Conservation (phyloP, 2,113 vertebrate species). For the Seriola dumerili region DNA sequence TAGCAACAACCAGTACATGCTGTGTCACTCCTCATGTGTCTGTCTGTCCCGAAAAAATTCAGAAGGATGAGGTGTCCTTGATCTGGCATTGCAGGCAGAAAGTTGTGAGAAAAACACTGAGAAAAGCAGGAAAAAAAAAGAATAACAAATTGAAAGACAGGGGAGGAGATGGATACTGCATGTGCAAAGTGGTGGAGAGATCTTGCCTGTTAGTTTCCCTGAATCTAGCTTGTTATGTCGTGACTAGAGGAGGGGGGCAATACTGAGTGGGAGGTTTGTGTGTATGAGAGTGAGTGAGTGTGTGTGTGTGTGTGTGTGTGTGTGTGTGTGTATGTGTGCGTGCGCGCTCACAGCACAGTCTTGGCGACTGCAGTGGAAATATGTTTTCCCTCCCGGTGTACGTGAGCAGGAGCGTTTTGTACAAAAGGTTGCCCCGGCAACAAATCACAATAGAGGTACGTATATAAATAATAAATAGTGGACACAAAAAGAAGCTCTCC, state of each 20-base stretch:
- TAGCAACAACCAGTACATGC: slow-evolving; percentile 41
- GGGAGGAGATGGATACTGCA: slow-evolving; percentile 4
- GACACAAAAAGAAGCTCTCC: slow-evolving; percentile 72
- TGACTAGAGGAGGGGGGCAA: slow-evolving; percentile 62
- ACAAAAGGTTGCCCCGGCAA: slow-evolving; percentile 73
- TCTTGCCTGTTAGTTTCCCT: slow-evolving; percentile 42
- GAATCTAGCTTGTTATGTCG: slow-evolving; percentile 57
- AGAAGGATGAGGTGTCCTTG: slow-evolving; percentile 68
- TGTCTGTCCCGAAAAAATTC: slow-evolving; percentile 32
- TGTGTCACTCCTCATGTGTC: slow-evolving; percentile 17
- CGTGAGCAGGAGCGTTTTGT: slow-evolving; percentile 59
- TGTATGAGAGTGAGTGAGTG: slow-evolving; percentile 48
- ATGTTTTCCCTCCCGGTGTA: slow-evolving; percentile 69
- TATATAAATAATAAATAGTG: slow-evolving; percentile 79
- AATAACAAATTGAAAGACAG: slow-evolving; percentile 26
- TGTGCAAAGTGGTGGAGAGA: slow-evolving; percentile 31
- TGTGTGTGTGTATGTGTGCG: slow-evolving; percentile 43
- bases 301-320: slow-evolving; percentile 34
- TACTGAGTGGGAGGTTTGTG: slow-evolving; percentile 53
- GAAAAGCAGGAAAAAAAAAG: slow-evolving; percentile 15
- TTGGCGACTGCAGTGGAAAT: slow-evolving; percentile 75
- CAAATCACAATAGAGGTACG: slow-evolving; percentile 72
- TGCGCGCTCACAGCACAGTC: slow-evolving; percentile 43
- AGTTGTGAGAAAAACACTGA: slow-evolving; percentile 34
- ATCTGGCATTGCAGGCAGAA: slow-evolving; percentile 57